Percentiles rank a stretch among this genome's conserved stretches.
These are phyloP conservation scores for Amaurobius ferox DNA, from an alignment of 2,888 invertebrate genomes.

Conservation along the genomic window DNA sequence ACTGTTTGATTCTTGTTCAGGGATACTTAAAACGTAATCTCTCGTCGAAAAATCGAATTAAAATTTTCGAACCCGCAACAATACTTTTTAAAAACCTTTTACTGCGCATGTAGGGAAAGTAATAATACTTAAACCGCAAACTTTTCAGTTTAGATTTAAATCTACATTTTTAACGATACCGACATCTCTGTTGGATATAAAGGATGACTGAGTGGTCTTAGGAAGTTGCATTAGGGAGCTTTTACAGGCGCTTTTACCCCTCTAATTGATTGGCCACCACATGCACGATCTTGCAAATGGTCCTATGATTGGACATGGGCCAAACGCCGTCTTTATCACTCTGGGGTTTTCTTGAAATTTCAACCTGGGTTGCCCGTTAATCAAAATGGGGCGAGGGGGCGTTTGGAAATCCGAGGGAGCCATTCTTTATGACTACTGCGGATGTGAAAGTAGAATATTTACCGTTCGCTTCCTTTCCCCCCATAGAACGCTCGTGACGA, in stretches of 20 bases:
- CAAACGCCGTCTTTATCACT: constrained; percentile 64
- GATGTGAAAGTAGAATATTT: constrained; percentile 22
- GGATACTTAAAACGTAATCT: no score
- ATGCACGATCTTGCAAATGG: constrained; percentile 44
- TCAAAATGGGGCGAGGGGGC: constrained; percentile 55
- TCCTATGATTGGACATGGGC: constrained; percentile 62
- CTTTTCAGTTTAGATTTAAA: no score
- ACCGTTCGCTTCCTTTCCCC: constrained; percentile 37
- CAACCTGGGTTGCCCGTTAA: constrained; percentile 61
- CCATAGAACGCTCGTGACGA: constrained; percentile 29
- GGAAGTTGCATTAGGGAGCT: constrained; percentile 46
- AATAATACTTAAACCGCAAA: no score
- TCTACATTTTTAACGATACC: no score
- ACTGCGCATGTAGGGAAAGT: no score
- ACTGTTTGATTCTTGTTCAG: no score
- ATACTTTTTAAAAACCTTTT: no score
- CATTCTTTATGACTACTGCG: constrained; percentile 53
- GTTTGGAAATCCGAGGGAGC: constrained; percentile 54
- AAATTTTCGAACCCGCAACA: no score
- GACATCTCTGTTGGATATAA: no score
- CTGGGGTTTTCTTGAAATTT: constrained; percentile 59
- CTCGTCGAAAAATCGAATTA: no score
- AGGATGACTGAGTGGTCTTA: constrained; percentile 61
- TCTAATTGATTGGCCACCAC: constrained; percentile 71
- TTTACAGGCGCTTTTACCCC: constrained; percentile 50